phyloP scores from a whole-genome alignment of 2,797 vertebrate genomes.

The Geotrypetes seraphini region DNA sequence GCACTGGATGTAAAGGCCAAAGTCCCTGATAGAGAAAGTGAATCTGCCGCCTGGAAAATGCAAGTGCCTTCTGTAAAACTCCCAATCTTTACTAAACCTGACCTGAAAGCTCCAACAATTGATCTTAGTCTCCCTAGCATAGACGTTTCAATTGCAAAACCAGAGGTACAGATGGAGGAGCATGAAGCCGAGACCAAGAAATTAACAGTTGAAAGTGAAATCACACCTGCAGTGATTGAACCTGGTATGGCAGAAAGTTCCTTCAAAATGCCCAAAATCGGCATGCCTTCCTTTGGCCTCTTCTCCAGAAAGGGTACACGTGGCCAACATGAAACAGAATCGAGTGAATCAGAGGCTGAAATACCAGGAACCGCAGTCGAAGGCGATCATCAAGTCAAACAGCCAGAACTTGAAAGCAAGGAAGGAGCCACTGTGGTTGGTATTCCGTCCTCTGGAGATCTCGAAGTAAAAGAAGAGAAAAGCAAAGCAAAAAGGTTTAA shows the following conservation, averaged over 20 bases:
- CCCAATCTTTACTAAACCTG: neutral
- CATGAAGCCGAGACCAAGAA: slow-evolving; percentile 40
- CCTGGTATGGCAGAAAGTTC: slow-evolving; percentile 25
- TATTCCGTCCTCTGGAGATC: slow-evolving; percentile 16
- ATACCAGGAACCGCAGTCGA: neutral
- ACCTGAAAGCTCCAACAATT: neutral
- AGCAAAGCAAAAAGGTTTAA: slow-evolving; percentile 26
- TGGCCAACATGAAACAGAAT: slow-evolving; percentile 10
- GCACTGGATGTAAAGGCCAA: neutral
- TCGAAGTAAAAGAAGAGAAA: slow-evolving; percentile 19
- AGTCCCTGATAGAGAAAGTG: neutral
- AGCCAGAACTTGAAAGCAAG: slow-evolving; percentile 15
- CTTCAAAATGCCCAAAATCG: slow-evolving; percentile 40
- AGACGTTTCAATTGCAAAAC: slow-evolving; percentile 65
- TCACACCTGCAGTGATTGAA: slow-evolving; percentile 14
- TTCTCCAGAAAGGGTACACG: slow-evolving; percentile 28
- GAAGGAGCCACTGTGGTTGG: too few relatives aligned
- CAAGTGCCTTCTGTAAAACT: slow-evolving; percentile 5
- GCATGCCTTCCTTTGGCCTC: slow-evolving; percentile 38
- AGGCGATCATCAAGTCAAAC: slow-evolving; percentile 20
- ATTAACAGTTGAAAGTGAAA: slow-evolving; percentile 43
- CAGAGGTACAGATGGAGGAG: slow-evolving; percentile 37
- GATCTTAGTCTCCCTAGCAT: slow-evolving; percentile 68
- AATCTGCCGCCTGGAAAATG: neutral
- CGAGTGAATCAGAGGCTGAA: slow-evolving; percentile 4